Base-by-base conservation (phyloP, 2,797 vertebrate species). In the Argyrosomus regius region DNA sequence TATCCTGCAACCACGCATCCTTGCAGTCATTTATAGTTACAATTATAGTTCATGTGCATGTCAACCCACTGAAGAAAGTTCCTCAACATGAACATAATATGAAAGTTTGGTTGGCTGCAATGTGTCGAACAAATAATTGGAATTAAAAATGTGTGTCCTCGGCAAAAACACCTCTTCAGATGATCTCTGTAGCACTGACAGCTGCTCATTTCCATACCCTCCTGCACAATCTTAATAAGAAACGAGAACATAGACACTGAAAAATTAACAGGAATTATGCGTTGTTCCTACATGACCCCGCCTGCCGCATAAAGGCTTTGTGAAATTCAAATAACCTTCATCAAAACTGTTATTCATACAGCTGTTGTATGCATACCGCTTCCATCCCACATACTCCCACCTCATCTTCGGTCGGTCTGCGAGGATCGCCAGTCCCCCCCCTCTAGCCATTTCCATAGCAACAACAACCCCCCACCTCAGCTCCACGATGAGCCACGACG, bases 341-440 rank as follows among this genome's bases (percentile, higher is more conserved):
- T 80, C 50, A 71, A 43, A 54, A 59, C 58, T 61, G 41, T 49
- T 24, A 73, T 86, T 85, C 67, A 69, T 61, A 68, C 78, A 80
- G 77, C 77, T 77, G 83, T 61, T 68, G 39, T 61, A 17, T 58
- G 66, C 74, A 86, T 80, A 46, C 66, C 48, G 22, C 67, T 74
- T 77, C 69, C 75, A 80, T 71, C 90, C 90, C 87, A 91, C 90
- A 18, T 80, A 75, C 82, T 66, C 77, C 72, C 81, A 76, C 83
- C 70, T 68, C 72, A 5, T 87, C 72, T 76, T 58, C 52, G 78
- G 49, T 87, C 70, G 54, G 49, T 48, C 53, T 63, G 13, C 12
- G n/a, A 64, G 39, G 46, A 76, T 24, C 53, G 39, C 22, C 61
- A 70, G 41, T 46, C 77, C 24, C 65, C 67, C 62, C 10, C 46